Evolutionary conservation across 2,888 invertebrate species (phyloP).

Genomic region (Parnassius apollo): DNA sequence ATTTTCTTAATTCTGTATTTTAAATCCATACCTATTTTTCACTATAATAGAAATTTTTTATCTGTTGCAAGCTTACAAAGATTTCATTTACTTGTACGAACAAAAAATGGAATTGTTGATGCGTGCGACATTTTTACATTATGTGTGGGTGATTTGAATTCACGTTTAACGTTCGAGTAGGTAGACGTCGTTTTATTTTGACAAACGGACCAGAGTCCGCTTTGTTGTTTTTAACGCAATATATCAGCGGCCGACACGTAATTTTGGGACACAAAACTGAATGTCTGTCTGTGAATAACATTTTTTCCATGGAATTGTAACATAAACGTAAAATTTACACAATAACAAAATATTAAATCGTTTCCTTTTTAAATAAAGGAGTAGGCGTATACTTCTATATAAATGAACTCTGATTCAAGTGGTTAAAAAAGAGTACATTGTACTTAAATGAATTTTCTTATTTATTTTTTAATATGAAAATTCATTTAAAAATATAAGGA

Average conservation of each 20-base stretch:
- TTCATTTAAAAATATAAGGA: too few species aligned
- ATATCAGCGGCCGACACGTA: conserved; percentile 66
- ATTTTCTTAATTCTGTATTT: too few species aligned
- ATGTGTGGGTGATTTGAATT: conserved; percentile 47
- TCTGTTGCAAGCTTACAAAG: conserved; percentile 10
- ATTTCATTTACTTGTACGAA: conserved; percentile 23
- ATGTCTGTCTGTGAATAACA: conserved; percentile 50
- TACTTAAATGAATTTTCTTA: background rate
- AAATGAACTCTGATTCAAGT: conserved; percentile 20
- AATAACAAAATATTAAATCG: conserved; percentile 21
- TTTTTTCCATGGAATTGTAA: conserved; percentile 31
- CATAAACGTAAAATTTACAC: conserved; percentile 21
- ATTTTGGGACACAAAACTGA: conserved; percentile 49
- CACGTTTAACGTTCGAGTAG: conserved; percentile 60
- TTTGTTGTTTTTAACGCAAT: conserved; percentile 69
- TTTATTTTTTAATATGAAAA: too few species aligned
- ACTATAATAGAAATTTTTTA: background rate
- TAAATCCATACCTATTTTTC: too few species aligned
- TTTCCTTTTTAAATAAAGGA: conserved; percentile 25
- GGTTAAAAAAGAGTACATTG: background rate
- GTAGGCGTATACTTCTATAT: conserved; percentile 29
- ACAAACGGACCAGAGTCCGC: conserved; percentile 65
- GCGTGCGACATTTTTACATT: conserved; percentile 44
- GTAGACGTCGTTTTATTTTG: conserved; percentile 72
- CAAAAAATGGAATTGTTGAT: conserved; percentile 31